These are phyloP conservation scores for Heliconius eleuchia DNA, from an alignment of 1,140 invertebrate species.

Conservation along the genomic window DNA sequence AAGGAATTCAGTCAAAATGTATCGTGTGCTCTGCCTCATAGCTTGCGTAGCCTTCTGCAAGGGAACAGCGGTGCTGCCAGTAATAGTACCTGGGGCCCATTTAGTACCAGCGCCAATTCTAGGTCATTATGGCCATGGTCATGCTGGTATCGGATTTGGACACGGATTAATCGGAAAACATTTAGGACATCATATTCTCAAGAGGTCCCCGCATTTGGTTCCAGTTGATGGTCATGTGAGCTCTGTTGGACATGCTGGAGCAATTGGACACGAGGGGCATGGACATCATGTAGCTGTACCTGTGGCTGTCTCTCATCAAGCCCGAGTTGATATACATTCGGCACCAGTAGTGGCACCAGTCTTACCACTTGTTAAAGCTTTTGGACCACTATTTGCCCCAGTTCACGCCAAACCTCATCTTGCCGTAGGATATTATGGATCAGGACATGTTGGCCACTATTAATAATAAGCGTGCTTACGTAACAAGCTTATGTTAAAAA, in stretches of 20 bases:
- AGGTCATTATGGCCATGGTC: constrained; percentile 45
- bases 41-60: constrained; percentile 52
- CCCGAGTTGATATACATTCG: constrained; percentile 59
- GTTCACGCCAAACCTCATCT: constrained; percentile 37
- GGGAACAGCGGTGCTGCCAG: constrained; percentile 53
- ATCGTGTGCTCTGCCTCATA: constrained; percentile 43
- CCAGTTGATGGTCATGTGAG: constrained; percentile 37
- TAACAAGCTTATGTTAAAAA: background rate
- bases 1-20: constrained; percentile 48
- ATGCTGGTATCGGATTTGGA: constrained; percentile 34
- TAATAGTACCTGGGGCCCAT: constrained; percentile 44
- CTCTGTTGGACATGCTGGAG: constrained; percentile 33
- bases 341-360: constrained; percentile 55
- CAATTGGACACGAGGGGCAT: constrained; percentile 33
- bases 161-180: constrained; percentile 33
- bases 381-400: constrained; percentile 50
- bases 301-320: constrained; percentile 68
- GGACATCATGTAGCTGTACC: constrained; percentile 43
- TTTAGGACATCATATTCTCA: constrained; percentile 56
- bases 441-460: constrained; percentile 33
- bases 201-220: constrained; percentile 59
- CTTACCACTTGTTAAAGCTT: constrained; percentile 49
- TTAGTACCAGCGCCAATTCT: constrained; percentile 41
- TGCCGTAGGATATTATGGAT: constrained; percentile 33
- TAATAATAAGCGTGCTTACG: background rate